Evolutionary conservation across 2,888 invertebrate species (phyloP), one percentile per base, ranked within the genome.

Genomic region (Neocrepidodera transversa): DNA sequence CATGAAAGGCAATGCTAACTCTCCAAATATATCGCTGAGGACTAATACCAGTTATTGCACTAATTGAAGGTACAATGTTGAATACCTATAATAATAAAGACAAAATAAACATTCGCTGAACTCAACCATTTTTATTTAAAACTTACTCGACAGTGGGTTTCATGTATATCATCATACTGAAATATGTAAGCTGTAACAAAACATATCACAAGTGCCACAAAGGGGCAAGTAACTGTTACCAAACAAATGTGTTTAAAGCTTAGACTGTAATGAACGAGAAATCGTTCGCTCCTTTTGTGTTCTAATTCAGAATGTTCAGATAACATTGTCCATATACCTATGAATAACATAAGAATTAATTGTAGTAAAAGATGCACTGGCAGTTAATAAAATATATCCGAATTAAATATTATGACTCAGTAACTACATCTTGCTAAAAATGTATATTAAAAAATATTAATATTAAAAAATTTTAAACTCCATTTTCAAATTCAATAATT

Each of bases 21-120:
- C 95, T 86, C 95, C 96, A 96, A 71, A 95, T 82, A 81, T 96
- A 95, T 72, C 92, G 85, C 80, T 95, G 94, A 18, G 96, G 95
- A 75, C 92, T 92, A 69, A 95, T 89, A 50, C 95, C 95, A 63
- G 95, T 96, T 78, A 96, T 93, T 67, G 96, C 93, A 85, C 95
- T 95, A 82, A 95, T 95, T 72, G 95, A 95, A 74, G 96, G 95
- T 77, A 96, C 90, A 79, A 94, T 88, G 81, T 96, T 96, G 80
- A 92, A 93, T 56, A 95, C 95, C 95, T 95, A 79, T n/a, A n/a
- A n/a, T n/a, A n/a, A n/a, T n/a, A n/a, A n/a, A 2, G 81, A 76
- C 17, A n/a, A 6, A 13, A 6, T 30, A 13, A 23, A 23, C 6
- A n/a, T n/a, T n/a, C n/a, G n/a, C n/a, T n/a, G n/a, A n/a, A n/a